Percentiles rank a stretch among this genome's conserved stretches.
These are phyloP conservation scores for Nestor notabilis DNA, from an alignment of 2,113 vertebrate species.

Conservation along the genomic window DNA sequence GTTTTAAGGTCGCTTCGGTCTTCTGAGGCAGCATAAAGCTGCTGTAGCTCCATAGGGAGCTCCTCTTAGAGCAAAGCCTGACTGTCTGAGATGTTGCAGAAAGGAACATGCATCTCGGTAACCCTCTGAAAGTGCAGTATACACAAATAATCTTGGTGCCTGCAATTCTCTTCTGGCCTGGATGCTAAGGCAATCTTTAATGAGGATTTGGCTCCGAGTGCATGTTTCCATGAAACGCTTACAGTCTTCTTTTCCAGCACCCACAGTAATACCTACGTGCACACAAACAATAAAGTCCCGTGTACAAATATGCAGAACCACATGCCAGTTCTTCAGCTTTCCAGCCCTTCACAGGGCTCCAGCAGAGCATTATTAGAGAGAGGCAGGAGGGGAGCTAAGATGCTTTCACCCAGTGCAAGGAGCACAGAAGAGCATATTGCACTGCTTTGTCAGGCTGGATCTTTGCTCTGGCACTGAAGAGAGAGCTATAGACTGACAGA, in stretches of 20 bases:
- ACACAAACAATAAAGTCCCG: background rate
- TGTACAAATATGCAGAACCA: background rate
- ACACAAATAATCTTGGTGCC: constrained; percentile 19
- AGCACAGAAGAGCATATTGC: background rate
- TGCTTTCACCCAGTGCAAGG: background rate
- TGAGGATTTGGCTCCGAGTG: constrained; percentile 52
- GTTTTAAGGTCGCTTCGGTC: constrained; percentile 11
- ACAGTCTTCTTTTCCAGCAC: constrained; percentile 47
- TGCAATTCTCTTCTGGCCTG: constrained; percentile 36
- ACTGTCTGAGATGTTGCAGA: constrained; percentile 3
- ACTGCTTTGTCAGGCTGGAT: background rate
- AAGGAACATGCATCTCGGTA: constrained; percentile 18
- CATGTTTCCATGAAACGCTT: constrained; percentile 27
- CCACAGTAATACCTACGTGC: background rate
- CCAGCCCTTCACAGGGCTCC: background rate
- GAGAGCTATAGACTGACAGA: constrained; percentile 38
- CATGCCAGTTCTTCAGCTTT: constrained; percentile 18
- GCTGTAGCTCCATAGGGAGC: background rate
- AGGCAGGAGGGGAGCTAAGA: background rate
- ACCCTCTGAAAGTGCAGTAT: constrained; percentile 21
- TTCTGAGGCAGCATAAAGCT: constrained; percentile 17
- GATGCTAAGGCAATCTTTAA: constrained; percentile 54
- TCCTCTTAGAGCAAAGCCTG: constrained; percentile 17
- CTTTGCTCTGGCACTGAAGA: constrained; percentile 3
- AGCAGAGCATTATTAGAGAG: background rate